Base-by-base conservation (phyloP, 1,140 invertebrate species). In the Bombus superbus region DNA sequence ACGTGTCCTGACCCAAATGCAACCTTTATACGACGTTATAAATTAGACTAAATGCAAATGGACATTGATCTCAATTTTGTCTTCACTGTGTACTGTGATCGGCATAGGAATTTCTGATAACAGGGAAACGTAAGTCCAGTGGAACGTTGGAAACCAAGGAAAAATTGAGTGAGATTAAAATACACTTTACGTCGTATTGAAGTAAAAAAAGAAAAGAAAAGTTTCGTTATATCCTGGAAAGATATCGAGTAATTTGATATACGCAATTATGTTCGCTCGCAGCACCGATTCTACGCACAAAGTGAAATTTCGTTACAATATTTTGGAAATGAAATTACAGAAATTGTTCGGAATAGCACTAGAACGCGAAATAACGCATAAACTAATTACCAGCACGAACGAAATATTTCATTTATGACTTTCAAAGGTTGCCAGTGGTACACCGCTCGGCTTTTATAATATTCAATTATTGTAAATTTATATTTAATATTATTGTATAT, bases 1-100 rank as follows among this genome's bases (percentile, higher is more conserved):
- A 42, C 15, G 47, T 68, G 47, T 57, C 47, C 47, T 6, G 47
- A 57, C 32, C 68, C 38, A 40, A 72, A 57, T 59, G 68, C 68
- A 59, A 25, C 38, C 10, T 72, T 71, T 59, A 81, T 81, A 42
- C n/a, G 47, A 25, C 8, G 38, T 57, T 81, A 81, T 81, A 81
- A 81, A 81, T 81, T 81, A 72, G 28, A n/a, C 28, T 6, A 9
- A 8, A 42, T 57, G 66, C 66, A 47, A 71, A 22, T 40, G 28
- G 5, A 71, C 10, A 35, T 5, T 57, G 44, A n/a, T 32, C 8
- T 28, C 13, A 22, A 68, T 71, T 13, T 38, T 38, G 10, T 22
- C 2, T 28, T n/a, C 2, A 3, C 8, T 28, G 13, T 44, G 13
- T 6, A 53, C 5, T 18, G 22, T 0, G 9, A 32, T 28, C 32